Base-by-base conservation (phyloP, 2,113 vertebrate species). In the Ibidorhyncha struthersii region DNA sequence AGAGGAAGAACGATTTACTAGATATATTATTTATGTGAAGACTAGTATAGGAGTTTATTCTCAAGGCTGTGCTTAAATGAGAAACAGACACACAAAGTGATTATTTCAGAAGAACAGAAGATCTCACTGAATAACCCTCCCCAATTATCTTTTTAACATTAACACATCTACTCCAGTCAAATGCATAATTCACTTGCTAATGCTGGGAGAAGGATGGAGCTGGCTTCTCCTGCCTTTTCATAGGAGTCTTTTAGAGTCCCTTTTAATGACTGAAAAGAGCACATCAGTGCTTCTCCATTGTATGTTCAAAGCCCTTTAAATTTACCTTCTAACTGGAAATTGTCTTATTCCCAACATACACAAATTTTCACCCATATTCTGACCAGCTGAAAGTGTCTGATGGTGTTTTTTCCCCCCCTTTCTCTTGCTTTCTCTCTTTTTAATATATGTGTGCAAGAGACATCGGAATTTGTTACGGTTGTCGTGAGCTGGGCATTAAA, bases 21-120 rank as follows among this genome's bases (percentile, higher is more conserved):
- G 25, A 27, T 70, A 52, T 4, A 66, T 9, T 83, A 27, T 86
- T 90, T 92, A 45, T 8, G 6, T 12, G 18, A 91, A 82, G 32
- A 27, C 19, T 63, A 18, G 3, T 50, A 26, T 19, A 70, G 8
- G 13, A 82, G 8, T 71, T 84, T 77, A 66, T 61, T 90, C n/a
- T 86, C 74, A 81, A 91, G 18, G 9, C 40, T 80, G 36, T 66
- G 30, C 8, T 89, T 84, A 87, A 96, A 38, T 61, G 38, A 93
- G 41, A 59, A 84, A 58, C 11, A 83, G 38, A 20, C 27, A 53
- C 2, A 41, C 10, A 72, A 89, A 77, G 8, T 26, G 5, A 84
- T 65, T 67, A 58, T 87, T 93, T 83, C 45, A 71, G 52, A 87
- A 70, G 17, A 85, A 41, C 1, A 77, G 38, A 81, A 91, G 29